Evolutionary conservation across 2,888 invertebrate species (phyloP).

Genomic region (Blera fallax): DNA sequence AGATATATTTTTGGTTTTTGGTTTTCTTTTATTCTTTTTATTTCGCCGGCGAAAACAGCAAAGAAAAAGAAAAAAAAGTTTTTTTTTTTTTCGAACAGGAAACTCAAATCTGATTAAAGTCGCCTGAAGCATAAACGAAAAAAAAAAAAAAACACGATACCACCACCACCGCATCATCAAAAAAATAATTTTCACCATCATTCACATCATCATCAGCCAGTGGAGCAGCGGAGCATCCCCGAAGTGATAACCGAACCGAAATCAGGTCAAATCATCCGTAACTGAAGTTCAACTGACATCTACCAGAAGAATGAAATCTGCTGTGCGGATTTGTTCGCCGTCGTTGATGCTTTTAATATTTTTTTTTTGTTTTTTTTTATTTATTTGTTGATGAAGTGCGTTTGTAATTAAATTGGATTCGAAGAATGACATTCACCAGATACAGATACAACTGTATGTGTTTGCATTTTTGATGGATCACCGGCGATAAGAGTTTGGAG

Average conservation of each 20-base stretch:
- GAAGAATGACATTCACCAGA: constrained; percentile 49
- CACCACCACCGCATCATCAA: constrained; percentile 54
- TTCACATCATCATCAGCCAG: constrained; percentile 61
- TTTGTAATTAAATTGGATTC: constrained; percentile 70
- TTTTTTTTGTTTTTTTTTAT: background rate
- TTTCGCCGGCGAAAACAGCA: constrained; percentile 38
- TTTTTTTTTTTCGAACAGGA: constrained; percentile 61
- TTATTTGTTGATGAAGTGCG: constrained; percentile 71
- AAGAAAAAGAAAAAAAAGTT: constrained; percentile 34
- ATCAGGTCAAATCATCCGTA: constrained; percentile 72
- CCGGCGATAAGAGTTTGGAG: constrained; percentile 62
- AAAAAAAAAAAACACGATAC: constrained; percentile 8
- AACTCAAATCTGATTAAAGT: constrained; percentile 71
- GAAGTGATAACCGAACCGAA: constrained; percentile 69
- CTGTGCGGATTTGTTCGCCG: constrained; percentile 43
- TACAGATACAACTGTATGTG: constrained; percentile 29
- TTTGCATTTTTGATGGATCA: constrained; percentile 66
- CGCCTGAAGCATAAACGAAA: constrained; percentile 42
- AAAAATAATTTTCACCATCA: constrained; percentile 70
- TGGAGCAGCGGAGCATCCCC: constrained; percentile 38
- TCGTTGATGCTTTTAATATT: background rate
- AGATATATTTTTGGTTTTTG: constrained; percentile 45
- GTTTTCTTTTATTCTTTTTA: constrained; percentile 21
- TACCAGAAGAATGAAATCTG: constrained; percentile 56
- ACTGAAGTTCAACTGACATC: constrained; percentile 69